phyloP scores from a whole-genome alignment of 2,113 vertebrate genomes.

The Smithornis capensis region DNA sequence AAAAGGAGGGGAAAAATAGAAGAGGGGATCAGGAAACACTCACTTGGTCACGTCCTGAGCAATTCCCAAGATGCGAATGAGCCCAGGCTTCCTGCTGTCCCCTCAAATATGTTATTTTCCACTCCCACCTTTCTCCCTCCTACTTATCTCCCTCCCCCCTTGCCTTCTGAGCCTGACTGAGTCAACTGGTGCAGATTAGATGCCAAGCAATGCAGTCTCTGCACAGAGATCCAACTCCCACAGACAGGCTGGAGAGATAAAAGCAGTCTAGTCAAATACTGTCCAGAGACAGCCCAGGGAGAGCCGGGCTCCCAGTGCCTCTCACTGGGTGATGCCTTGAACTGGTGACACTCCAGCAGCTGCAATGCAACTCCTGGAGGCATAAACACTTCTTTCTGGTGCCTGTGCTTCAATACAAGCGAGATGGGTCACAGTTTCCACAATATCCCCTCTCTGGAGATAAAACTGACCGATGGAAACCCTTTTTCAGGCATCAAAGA shows the following conservation, averaged over 20 bases:
- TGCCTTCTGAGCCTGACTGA: conserved; percentile 44
- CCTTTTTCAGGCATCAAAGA: background rate
- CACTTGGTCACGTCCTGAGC: conserved; percentile 40
- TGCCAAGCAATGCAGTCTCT: conserved; percentile 18
- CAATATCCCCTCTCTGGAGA: background rate
- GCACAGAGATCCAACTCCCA: conserved; percentile 37
- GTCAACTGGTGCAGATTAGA: conserved; percentile 45
- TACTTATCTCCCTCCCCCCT: conserved; percentile 32
- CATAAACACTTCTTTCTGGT: background rate
- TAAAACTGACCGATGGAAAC: background rate
- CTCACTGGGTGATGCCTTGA: background rate
- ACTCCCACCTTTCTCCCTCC: conserved; percentile 49
- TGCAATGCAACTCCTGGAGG: background rate
- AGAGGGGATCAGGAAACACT: background rate
- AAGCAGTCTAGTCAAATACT: conserved; percentile 43
- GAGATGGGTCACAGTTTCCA: background rate
- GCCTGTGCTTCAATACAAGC: accelerated
- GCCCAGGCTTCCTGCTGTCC: conserved; percentile 40
- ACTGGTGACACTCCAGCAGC: background rate
- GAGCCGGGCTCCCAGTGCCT: background rate
- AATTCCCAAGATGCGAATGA: background rate
- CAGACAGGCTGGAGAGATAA: conserved; percentile 38
- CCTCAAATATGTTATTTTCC: conserved; percentile 40
- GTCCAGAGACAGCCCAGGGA: conserved; percentile 34
- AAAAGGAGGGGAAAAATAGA: background rate